Evolutionary conservation across 2,888 invertebrate species (phyloP).

Genomic region (Caenorhabditis becei): DNA sequence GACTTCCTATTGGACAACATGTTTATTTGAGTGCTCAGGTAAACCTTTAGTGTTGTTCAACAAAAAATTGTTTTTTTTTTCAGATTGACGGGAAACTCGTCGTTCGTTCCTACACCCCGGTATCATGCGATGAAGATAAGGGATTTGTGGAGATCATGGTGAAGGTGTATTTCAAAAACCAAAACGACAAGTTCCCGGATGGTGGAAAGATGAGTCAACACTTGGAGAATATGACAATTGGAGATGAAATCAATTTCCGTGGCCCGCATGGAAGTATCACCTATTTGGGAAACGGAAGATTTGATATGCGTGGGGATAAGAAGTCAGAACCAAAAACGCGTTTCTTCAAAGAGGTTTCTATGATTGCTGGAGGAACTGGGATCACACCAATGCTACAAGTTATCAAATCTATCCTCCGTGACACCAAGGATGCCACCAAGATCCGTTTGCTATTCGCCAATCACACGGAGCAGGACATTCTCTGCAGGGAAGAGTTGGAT

Average conservation of each 20-base stretch:
- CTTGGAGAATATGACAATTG: conserved; percentile 91
- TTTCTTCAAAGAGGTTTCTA: conserved; percentile 87
- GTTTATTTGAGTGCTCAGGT: conserved; percentile 91
- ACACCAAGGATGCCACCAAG: conserved; percentile 88
- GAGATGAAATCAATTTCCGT: conserved; percentile 92
- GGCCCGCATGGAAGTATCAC: conserved; percentile 87
- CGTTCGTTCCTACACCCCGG: conserved; percentile 97
- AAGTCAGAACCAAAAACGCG: conserved; percentile 88
- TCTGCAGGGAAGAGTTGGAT: conserved; percentile 87
- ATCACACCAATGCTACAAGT: conserved; percentile 98
- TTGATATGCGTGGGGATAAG: conserved; percentile 86
- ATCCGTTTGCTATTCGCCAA: conserved; percentile 94
- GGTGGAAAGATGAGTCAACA: conserved; percentile 95
- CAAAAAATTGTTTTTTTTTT: conserved; percentile 19
- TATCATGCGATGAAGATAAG: conserved; percentile 94
- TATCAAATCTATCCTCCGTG: conserved; percentile 90
- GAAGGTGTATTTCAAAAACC: conserved; percentile 96
- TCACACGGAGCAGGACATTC: conserved; percentile 94
- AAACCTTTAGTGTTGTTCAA: background rate
- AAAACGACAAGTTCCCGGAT: conserved; percentile 96
- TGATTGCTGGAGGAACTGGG: conserved; percentile 95
- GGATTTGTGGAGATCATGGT: conserved; percentile 94
- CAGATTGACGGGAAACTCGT: conserved; percentile 90
- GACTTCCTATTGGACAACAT: conserved; percentile 91
- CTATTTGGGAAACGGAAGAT: conserved; percentile 85